Evolutionary conservation across 1,140 invertebrate species (phyloP).

Genomic region (Drosophila takahashii): DNA sequence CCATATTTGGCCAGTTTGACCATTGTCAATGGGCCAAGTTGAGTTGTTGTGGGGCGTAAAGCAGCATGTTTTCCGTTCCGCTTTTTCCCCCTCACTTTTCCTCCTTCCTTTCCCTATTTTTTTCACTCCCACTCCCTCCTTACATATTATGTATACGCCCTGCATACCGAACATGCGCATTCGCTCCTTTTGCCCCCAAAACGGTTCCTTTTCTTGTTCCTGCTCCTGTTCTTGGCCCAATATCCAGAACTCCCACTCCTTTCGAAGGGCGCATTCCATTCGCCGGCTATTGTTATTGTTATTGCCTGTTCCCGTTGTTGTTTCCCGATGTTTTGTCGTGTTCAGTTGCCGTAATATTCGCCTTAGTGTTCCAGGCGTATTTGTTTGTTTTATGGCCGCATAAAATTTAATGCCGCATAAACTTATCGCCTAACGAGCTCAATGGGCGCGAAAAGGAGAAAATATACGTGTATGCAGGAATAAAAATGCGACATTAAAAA

Average conservation of each 20-base stretch:
- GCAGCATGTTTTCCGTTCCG: slow-evolving; percentile 58
- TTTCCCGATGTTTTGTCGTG: slow-evolving; percentile 55
- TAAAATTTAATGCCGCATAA: slow-evolving; percentile 83
- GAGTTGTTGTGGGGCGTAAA: slow-evolving; percentile 73
- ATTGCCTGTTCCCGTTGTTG: slow-evolving; percentile 36
- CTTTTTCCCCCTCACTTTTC: background rate
- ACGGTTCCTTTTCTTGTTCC: slow-evolving; percentile 13
- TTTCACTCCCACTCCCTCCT: background rate
- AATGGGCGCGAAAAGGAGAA: slow-evolving; percentile 48
- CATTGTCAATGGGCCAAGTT: slow-evolving; percentile 63
- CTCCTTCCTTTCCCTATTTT: background rate
- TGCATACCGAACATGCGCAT: slow-evolving; percentile 30
- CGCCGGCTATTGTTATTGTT: slow-evolving; percentile 57
- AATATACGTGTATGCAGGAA: background rate
- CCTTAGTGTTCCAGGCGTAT: slow-evolving; percentile 52
- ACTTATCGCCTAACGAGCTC: slow-evolving; percentile 79
- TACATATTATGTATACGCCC: slow-evolving; percentile 43
- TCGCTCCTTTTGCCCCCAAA: slow-evolving; percentile 2
- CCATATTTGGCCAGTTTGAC: slow-evolving; percentile 55
- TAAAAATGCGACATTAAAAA: background rate
- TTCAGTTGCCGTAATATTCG: slow-evolving; percentile 69
- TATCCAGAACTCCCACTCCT: background rate
- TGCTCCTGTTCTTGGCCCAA: background rate
- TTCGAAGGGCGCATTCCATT: slow-evolving; percentile 19
- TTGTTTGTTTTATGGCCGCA: slow-evolving; percentile 81